A percentile compares a stretch with the other conserved stretches of the same genome.
These are phyloP conservation scores for Micrasema longulum DNA, from an alignment of 1,140 invertebrate genomes.

Conservation along the genomic window DNA sequence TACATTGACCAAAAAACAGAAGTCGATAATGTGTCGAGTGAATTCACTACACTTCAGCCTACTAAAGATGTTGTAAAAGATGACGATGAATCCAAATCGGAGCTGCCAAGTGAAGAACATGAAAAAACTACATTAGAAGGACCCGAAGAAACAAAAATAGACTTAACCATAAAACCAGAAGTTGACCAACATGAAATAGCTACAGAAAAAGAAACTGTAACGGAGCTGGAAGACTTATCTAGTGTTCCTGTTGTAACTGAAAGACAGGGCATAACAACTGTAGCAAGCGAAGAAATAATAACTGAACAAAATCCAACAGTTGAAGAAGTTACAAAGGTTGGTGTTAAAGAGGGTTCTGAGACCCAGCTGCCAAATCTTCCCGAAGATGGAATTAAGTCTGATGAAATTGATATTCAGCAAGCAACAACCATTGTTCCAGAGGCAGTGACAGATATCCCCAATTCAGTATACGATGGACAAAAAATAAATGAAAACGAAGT, in stretches of 20 bases:
- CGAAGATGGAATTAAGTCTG: too few species aligned
- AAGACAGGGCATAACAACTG: background rate
- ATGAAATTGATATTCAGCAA: too few species aligned
- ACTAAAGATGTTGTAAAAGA: background rate
- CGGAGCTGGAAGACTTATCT: too few species aligned
- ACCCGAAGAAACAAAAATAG: background rate
- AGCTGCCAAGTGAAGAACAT: background rate
- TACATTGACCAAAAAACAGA: constrained; percentile 5
- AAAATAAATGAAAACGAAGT: too few species aligned
- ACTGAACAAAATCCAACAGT: background rate
- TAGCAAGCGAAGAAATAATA: too few species aligned
- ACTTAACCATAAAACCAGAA: background rate
- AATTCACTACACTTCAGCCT: background rate
- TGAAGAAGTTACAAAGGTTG: background rate
- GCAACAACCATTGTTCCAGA: too few species aligned
- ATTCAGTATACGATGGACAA: too few species aligned
- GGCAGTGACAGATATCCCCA: too few species aligned
- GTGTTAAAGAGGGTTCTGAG: background rate
- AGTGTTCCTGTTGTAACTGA: constrained; percentile 4
- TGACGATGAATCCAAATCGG: background rate
- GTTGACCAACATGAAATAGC: too few species aligned
- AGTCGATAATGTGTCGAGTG: background rate
- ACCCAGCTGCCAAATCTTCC: too few species aligned
- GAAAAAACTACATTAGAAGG: constrained; percentile 3
- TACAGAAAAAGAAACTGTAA: too few species aligned